Evolutionary conservation across 2,113 vertebrate species (phyloP).

Genomic region (Cyprinodon variegatus): DNA sequence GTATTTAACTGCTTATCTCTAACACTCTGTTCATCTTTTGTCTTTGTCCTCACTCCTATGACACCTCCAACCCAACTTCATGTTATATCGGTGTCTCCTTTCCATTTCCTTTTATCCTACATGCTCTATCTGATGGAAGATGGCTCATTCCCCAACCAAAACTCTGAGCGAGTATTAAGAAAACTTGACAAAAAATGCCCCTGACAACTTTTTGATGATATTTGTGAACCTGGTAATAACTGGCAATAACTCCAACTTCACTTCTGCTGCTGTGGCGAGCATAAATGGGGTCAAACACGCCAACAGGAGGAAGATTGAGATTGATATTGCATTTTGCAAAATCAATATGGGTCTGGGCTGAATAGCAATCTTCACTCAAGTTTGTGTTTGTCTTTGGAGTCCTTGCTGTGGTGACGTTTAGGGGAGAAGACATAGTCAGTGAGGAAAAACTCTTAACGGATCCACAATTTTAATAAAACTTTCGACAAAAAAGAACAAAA

Average conservation of each 20-base stretch:
- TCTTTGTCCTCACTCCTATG: conserved; percentile 11
- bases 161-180: neutral
- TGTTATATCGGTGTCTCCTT: neutral
- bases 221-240: conserved; percentile 25
- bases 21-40: conserved; percentile 27
- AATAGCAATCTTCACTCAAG: conserved; percentile 33
- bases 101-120: neutral
- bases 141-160: conserved; percentile 11
- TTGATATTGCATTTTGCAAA: conserved; percentile 42
- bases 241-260: conserved; percentile 45
- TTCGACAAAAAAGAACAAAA: neutral
- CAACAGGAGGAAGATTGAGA: conserved; percentile 47
- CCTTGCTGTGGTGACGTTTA: conserved; percentile 21
- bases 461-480: neutral
- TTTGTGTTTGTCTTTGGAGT: conserved; percentile 12
- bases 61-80: neutral
- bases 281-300: conserved; percentile 20
- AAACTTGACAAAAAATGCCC: conserved; percentile 11
- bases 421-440: conserved; percentile 3
- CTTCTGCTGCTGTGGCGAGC: conserved; percentile 21
- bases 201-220: conserved; percentile 12
- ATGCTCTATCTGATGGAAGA: conserved; percentile 1
- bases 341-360: conserved; percentile 36
- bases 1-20: conserved; percentile 21
- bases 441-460: conserved; percentile 9